Evolutionary conservation across 1,140 invertebrate genomes (phyloP), one percentile per base, ranked within the genome.

Genomic region (Hylaeus anthracinus): DNA sequence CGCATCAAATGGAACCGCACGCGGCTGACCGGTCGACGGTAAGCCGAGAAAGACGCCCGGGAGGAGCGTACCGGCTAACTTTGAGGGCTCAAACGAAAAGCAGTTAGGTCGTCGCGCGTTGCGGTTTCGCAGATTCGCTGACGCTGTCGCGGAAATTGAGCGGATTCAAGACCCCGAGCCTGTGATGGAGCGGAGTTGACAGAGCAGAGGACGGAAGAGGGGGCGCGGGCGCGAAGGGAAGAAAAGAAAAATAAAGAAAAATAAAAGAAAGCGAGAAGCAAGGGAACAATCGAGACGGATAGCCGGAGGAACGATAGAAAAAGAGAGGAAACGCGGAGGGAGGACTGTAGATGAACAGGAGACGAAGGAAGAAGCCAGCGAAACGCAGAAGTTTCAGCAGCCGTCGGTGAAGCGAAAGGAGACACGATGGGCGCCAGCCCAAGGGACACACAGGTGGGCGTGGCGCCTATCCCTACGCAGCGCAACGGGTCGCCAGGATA

Each of bases 381-480:
- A 71, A 80, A 48, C 51, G 75, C 67, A 63, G 71, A 74, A 72
- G 75, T 45, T 64, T 48, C n/a, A 73, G 56, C 61, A 58, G 61
- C 75, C 43, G 82, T 61, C 71, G 83, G 83, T 79, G 66, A 70
- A 83, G 71, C 74, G 79, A 87, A 76, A 87, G 65, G 86, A 80
- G 84, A 82, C 58, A 73, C 70, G 55, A 71, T 66, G 79, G 85
- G 83, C 75, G 75, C 79, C 73, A 83, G 82, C 73, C 78, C 84
- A 82, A 83, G 85, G 82, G 84, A 88, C 86, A 88, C 85, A 87
- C 77, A 86, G 76, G 86, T 88, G 85, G 86, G 91, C 91, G 91
- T 92, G 91, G 91, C 90, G 90, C 89, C 88, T 91, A 90, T 91
- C 89, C 83, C 87, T 90, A 89, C 88, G 83, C 87, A 84, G 88